Base-by-base conservation (phyloP, 2,797 vertebrate species). In the Pseudochirops cupreus region DNA sequence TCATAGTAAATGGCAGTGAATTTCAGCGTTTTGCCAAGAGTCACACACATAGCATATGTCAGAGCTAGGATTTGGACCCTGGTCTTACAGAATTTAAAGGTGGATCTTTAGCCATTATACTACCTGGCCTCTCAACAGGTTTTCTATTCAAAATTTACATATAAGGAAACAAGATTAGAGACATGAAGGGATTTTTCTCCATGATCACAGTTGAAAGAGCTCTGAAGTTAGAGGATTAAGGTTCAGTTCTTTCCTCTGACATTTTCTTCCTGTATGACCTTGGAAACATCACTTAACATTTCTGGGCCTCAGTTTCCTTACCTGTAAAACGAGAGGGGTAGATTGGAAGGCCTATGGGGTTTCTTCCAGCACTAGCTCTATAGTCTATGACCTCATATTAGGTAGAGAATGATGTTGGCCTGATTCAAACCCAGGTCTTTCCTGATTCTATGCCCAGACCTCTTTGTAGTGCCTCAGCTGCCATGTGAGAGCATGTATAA, bases 201-300 rank as follows among this genome's bases (percentile, higher is more conserved):
- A 46, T 26, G 9, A 82, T 46, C 74, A 46, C 9, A 26, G 74
- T 26, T 82, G 21, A 46, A 46, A 82, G 21, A 82, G 9, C 21
- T 26, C 39, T 46, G 39, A 46, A n/a, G 33, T n/a, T n/a, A 16
- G 62, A 39, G 33, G 16, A 74, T 74, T 13, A 39, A 74, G 16
- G 10, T 74, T 82, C 74, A 46, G 0, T 82, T 87, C 21, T 87
- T 87, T 87, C 39, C 24, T 87, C 14, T 56, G 29, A 1, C 7
- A 1, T 12, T 59, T 31, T 82, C 24, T 11, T 0, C 28, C 1
- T 11, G 0, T 4, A 1, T 5, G 13, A 33, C 39, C 4, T 0
- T 0, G 0, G 55, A 87, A 24, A 11, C 91, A 31, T 14, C 0
- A 0, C 5, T 14, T 26, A 0, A 2, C 56, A 28, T 16, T 21